Evolutionary conservation across 2,113 vertebrate genomes (phyloP), one percentile per base, ranked within the genome.

Genomic region (Colossoma macropomum): DNA sequence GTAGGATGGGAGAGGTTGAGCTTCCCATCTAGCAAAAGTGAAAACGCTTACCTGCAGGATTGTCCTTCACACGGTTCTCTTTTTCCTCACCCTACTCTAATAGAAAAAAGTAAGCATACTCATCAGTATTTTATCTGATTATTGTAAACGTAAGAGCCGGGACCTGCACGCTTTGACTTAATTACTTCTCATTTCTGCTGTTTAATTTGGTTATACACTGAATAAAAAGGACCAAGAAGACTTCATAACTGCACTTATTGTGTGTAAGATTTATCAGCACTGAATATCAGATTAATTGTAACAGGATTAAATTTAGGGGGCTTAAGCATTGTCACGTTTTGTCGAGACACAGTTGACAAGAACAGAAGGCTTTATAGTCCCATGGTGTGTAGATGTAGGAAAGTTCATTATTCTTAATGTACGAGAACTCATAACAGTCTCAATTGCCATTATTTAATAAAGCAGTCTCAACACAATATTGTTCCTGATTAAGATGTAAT

Each of bases 401-500:
- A 62, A 27, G 25, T 62, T 13, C 2, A 41, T 38, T n/a, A 76
- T 60, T 23, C 52, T 59, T 3, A 0, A 23, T 16, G 34, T 21
- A 38, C 62, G 27, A 30, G 73, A 52, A 50, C 63, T 70, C 34
- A 83, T 83, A 41, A 59, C 27, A n/a, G 80, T 28, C 59, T 74
- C 63, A 59, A 11, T 45, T 77, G 74, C 41, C 27, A n/a, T 60
- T 59, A 48, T 60, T 77, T 25, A 83, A 71, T 77, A 38, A 70
- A n/a, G 50, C 19, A n/a, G 2, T 69, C 66, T 23, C 23, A 70
- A 48, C 52, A 30, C 32, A 60, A 66, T 45, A 60, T 77, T 71
- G 66, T 23, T 65, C 27, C 63, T 83, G 69, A 77, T 83, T 52
- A 77, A 82, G 52, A 62, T 65, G 65, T 82, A 82, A 82, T 70